phyloP scores from a whole-genome alignment of 1,140 invertebrate species.

The Tenebrio molitor region DNA sequence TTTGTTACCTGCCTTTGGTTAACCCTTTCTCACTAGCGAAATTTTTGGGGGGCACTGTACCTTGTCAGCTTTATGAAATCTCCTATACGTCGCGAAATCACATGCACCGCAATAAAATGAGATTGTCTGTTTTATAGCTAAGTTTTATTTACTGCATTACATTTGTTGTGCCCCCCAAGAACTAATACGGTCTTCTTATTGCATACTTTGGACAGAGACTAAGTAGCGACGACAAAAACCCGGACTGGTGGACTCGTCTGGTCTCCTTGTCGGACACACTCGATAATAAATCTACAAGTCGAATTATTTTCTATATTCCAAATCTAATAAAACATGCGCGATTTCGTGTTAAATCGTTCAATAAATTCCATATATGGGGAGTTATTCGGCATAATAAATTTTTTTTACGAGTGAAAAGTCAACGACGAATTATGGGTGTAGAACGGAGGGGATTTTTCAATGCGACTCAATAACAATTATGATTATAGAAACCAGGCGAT shows the following conservation, averaged over 20 bases:
- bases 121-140: slow-evolving; percentile 19
- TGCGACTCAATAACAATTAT: slow-evolving; percentile 1
- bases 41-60: too few species aligned
- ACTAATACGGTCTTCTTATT: slow-evolving; percentile 27
- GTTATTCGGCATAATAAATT: slow-evolving; percentile 2
- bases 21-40: too few species aligned
- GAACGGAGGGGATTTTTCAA: not conserved
- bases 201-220: slow-evolving; percentile 21
- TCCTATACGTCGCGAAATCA: slow-evolving; percentile 12
- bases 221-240: not conserved
- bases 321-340: slow-evolving; percentile 13
- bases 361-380: not conserved
- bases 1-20: too few species aligned
- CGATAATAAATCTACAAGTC: not conserved
- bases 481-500: slow-evolving; percentile 9
- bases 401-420: slow-evolving; percentile 21
- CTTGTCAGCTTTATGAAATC: not conserved
- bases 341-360: slow-evolving; percentile 10
- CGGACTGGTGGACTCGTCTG: slow-evolving; percentile 1
- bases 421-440: too few species aligned
- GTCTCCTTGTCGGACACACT: not conserved
- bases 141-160: slow-evolving; percentile 23
- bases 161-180: slow-evolving; percentile 18
- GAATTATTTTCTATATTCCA: slow-evolving; percentile 8
- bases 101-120: slow-evolving; percentile 35